Base-by-base conservation (phyloP, 2,797 vertebrate genomes). In the Discoglossus pictus region DNA sequence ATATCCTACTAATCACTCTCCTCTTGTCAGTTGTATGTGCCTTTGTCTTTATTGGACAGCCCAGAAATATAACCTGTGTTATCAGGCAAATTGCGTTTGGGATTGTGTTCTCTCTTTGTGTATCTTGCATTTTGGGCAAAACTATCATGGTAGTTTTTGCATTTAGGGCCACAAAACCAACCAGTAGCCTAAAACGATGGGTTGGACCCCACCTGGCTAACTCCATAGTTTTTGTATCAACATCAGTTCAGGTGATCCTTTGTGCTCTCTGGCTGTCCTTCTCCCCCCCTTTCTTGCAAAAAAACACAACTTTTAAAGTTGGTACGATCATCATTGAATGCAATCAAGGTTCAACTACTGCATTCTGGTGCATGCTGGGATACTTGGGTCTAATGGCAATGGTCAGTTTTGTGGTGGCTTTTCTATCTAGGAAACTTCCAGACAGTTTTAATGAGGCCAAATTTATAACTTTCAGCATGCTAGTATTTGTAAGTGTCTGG, bases 401-500 rank as follows among this genome's bases (percentile, higher is more conserved):
- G 5, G 23, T 59, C 25, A 72, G 68, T 27, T 65, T 72, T 31
- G 4, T 61, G 16, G 54, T 72, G 39, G 68, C 68, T 11, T 70
- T 63, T 13, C 23, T 64, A 9, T 18, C 66, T 9, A 23, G 66
- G 23, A 53, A 56, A 23, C 66, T 69, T 7, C 66, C 66, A 0
- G 48, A 69, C 12, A 61, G 35, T 21, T 69, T 69, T 7, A 69
- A 69, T 50, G 53, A 64, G 17, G 62, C 69, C 46, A 72, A 61
- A 20, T 60, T 47, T 10, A 72, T 72, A 13, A 72, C 69, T 1
- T 72, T 72, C 50, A 72, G 69, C 47, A 72, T 72, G 69, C 7
- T 72, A 31, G 69, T 63, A 36, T 72, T 65, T 27, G 47, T 67
- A 36, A 68, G 58, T 42, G 65, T 73, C 18, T 73, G 65, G 72